Percentiles rank a stretch among this genome's conserved stretches.
These are phyloP conservation scores for Cinclus cinclus DNA, from an alignment of 2,113 vertebrate genomes.

Conservation along the genomic window DNA sequence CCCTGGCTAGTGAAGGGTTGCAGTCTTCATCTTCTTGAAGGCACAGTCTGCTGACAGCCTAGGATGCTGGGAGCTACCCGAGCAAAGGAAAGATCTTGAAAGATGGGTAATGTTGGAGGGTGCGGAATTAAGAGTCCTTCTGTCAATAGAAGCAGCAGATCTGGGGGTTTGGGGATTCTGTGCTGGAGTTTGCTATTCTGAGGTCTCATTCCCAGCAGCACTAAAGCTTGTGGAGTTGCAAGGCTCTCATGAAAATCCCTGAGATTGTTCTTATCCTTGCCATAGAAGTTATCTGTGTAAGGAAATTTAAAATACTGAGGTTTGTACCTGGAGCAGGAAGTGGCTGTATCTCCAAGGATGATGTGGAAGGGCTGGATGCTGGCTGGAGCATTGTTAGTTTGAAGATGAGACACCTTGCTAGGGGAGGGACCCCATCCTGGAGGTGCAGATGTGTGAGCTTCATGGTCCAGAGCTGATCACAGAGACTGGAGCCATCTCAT, in stretches of 20 bases:
- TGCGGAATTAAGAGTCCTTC: background rate
- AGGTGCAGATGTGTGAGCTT: background rate
- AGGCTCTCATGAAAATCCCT: background rate
- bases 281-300: background rate
- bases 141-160: background rate
- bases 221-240: background rate
- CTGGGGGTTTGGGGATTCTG: background rate
- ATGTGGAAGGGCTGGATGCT: background rate
- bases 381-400: background rate
- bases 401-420: background rate
- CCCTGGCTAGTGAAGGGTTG: background rate
- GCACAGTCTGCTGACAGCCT: background rate
- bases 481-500: background rate
- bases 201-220: rapidly evolving
- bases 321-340: background rate
- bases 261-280: background rate
- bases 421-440: background rate
- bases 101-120: background rate
- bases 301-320: background rate
- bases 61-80: background rate
- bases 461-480: background rate
- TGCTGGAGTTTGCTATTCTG: background rate
- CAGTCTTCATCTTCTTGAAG: background rate
- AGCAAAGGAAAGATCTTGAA: background rate
- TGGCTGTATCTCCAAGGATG: background rate